Evolutionary conservation across 2,797 vertebrate species (phyloP).

Genomic region (Notolabrus celidotus): DNA sequence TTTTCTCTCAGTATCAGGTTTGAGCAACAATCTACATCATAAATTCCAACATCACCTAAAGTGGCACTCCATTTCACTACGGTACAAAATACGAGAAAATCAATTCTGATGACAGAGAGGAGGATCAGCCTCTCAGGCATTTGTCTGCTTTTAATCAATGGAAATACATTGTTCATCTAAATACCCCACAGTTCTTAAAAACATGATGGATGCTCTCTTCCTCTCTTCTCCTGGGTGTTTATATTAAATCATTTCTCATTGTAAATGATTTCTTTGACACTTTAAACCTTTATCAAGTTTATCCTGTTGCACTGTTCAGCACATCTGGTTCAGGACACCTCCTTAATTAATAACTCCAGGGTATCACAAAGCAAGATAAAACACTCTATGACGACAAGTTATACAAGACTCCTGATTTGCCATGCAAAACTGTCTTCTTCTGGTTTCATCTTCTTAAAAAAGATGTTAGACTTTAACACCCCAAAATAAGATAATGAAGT

Average conservation of each 20-base stretch:
- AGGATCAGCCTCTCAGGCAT: constrained; percentile 30
- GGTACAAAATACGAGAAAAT: constrained; percentile 28
- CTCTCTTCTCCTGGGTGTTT: background rate
- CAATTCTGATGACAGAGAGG: constrained; percentile 33
- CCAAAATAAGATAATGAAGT: background rate
- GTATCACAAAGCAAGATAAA: background rate
- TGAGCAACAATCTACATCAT: constrained; percentile 55
- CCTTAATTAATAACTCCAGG: constrained; percentile 12
- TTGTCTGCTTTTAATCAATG: constrained; percentile 30
- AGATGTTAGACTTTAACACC: background rate
- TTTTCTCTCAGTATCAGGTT: constrained; percentile 54
- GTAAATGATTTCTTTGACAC: constrained; percentile 10
- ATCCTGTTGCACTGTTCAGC: background rate
- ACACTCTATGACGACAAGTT: constrained; percentile 11
- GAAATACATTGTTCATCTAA: constrained; percentile 17
- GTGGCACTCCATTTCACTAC: constrained; percentile 33
- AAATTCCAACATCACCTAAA: constrained; percentile 43
- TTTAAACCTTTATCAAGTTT: background rate
- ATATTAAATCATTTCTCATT: background rate
- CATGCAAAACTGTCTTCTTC: constrained; percentile 8
- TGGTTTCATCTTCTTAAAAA: constrained; percentile 5
- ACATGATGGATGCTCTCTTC: constrained; percentile 27
- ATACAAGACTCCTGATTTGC: background rate
- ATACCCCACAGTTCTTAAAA: background rate
- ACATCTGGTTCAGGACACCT: constrained; percentile 5